phyloP scores from a whole-genome alignment of 2,888 invertebrate genomes.

The Neria commutata region DNA sequence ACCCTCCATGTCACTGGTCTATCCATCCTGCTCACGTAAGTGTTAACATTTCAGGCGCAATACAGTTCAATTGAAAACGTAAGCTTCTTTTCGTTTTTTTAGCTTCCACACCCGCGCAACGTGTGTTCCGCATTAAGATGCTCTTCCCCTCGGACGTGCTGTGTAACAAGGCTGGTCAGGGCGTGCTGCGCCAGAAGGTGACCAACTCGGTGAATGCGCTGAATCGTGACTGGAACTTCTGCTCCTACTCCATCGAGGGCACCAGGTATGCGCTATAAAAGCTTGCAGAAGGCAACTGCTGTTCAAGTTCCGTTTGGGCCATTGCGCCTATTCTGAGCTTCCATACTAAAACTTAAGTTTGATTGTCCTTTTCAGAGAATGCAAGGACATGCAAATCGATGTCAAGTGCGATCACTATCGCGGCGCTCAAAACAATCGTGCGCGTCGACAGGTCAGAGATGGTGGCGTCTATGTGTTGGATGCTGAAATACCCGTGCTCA shows the following conservation, averaged over 20 bases:
- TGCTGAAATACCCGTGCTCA: conserved; percentile 81
- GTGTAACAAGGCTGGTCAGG: conserved; percentile 94
- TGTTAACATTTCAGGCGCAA: conserved; percentile 15
- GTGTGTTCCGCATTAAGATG: conserved; percentile 92
- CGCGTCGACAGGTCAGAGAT: conserved; percentile 70
- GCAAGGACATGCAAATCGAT: conserved; percentile 87
- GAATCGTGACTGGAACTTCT: conserved; percentile 97
- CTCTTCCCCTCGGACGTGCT: conserved; percentile 95
- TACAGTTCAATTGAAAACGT: no score
- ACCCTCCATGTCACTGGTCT: conserved; percentile 80
- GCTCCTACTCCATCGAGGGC: conserved; percentile 86
- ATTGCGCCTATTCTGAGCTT: no score
- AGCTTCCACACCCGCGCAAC: conserved; percentile 87
- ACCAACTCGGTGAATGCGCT: conserved; percentile 86
- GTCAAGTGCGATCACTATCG: conserved; percentile 87
- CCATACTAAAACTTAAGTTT: not conserved
- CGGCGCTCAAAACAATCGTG: conserved; percentile 65
- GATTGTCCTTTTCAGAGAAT: conserved; percentile 68
- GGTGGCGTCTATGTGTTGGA: conserved; percentile 84
- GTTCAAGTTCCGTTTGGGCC: no score
- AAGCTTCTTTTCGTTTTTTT: not conserved
- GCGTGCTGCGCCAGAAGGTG: conserved; percentile 87
- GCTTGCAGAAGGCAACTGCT: no score
- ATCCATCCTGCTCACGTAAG: conserved; percentile 90
- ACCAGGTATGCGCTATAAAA: conserved; percentile 53